These are phyloP conservation scores for Altica lythri DNA, from an alignment of 2,888 invertebrate genomes.

Conservation along the genomic window DNA sequence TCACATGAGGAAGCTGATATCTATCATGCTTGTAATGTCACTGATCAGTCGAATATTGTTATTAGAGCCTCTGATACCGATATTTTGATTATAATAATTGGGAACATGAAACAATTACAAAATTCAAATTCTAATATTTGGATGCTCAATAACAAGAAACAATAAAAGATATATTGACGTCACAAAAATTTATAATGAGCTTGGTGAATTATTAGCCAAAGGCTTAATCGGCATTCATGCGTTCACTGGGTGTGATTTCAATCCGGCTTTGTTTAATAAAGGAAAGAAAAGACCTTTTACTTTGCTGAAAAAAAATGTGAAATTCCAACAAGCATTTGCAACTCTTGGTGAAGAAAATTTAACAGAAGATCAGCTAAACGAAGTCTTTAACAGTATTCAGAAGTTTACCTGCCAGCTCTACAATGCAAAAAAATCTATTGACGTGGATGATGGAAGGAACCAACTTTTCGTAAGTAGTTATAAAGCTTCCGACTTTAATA, in stretches of 20 bases:
- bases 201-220: constrained; percentile 23
- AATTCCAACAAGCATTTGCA: constrained; percentile 33
- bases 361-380: constrained; percentile 15
- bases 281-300: constrained; percentile 11
- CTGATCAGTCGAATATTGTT: constrained; percentile 35
- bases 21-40: constrained; percentile 35
- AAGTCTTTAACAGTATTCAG: constrained; percentile 29
- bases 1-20: constrained; percentile 36
- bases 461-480: constrained; percentile 33
- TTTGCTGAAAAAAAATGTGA: constrained; percentile 24
- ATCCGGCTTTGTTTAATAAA: constrained; percentile 4
- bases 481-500: constrained; percentile 21
- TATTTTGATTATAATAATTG: constrained; percentile 40
- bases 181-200: constrained; percentile 23
- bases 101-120: constrained; percentile 37
- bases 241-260: constrained; percentile 28
- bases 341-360: constrained; percentile 28
- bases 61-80: constrained; percentile 39
- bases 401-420: constrained; percentile 32
- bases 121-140: too few relatives aligned
- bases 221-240: constrained; percentile 31
- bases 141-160: constrained; percentile 36
- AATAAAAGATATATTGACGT: constrained; percentile 28
- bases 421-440: constrained; percentile 27
- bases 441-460: constrained; percentile 34